Evolutionary conservation across 2,113 vertebrate genomes (phyloP).

Genomic region (Anolis sagrei): DNA sequence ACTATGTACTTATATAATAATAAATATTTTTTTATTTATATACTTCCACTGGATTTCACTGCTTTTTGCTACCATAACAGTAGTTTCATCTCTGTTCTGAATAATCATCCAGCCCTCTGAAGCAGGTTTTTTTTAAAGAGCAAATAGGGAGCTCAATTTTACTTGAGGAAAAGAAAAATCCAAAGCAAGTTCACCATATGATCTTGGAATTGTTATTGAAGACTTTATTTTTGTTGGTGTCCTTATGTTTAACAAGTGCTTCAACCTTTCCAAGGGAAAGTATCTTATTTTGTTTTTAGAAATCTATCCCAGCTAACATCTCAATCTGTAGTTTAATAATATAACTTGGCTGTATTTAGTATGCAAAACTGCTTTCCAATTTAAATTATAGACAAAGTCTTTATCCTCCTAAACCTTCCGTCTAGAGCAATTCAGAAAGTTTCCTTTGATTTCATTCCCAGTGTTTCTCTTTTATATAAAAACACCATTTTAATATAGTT

Average conservation of each 20-base stretch:
- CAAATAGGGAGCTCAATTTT: neutral
- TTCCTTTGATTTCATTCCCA: slow-evolving; percentile 63
- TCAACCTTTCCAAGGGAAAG: neutral
- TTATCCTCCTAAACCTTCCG: slow-evolving; percentile 26
- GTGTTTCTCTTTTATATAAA: slow-evolving; percentile 44
- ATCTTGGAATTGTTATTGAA: neutral
- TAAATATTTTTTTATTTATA: no score
- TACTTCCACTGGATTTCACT: no score
- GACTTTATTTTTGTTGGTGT: neutral
- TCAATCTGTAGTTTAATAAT: neutral
- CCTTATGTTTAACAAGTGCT: neutral
- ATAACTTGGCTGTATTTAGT: slow-evolving; percentile 24
- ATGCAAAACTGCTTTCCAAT: slow-evolving; percentile 22
- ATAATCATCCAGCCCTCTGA: no score
- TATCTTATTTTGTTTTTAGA: neutral
- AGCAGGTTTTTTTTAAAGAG: no score
- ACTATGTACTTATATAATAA: no score
- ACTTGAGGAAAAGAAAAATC: neutral
- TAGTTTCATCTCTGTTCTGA: no score
- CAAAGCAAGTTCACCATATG: neutral
- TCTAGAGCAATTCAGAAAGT: slow-evolving; percentile 60
- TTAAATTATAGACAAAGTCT: slow-evolving; percentile 51
- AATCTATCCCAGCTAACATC: neutral
- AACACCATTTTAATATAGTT: slow-evolving; percentile 33
- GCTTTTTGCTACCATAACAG: no score